These are phyloP conservation scores for Scartelaos histophorus DNA, from an alignment of 2,113 vertebrate genomes.

Conservation along the genomic window DNA sequence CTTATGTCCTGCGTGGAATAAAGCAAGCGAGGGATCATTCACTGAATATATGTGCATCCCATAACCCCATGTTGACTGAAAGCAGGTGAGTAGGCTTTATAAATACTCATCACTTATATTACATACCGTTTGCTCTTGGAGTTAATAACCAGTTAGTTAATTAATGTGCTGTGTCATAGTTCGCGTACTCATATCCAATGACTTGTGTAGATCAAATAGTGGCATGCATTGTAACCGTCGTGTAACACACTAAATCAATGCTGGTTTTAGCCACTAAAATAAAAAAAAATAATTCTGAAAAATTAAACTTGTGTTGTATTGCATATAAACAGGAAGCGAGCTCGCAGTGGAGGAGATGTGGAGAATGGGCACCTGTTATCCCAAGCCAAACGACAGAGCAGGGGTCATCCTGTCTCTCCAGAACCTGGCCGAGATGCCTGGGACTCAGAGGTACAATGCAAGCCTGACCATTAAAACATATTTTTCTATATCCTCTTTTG, in stretches of 20 bases:
- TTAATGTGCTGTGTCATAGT: not conserved
- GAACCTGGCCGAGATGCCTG: conserved; percentile 84
- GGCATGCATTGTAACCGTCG: not conserved
- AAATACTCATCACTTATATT: not conserved
- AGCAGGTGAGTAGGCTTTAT: conserved; percentile 67
- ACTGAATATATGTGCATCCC: conserved; percentile 21
- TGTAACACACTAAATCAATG: not conserved
- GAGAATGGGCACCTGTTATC: conserved; percentile 82
- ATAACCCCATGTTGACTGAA: conserved; percentile 78
- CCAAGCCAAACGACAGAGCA: conserved; percentile 84
- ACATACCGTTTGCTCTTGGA: not conserved
- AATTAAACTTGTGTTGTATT: not conserved
- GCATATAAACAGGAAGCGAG: conserved; percentile 83
- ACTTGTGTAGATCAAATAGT: not conserved
- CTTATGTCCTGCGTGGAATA: conserved; percentile 2
- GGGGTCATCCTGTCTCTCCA: conserved; percentile 77
- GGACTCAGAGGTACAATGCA: conserved; percentile 88
- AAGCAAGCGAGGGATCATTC: conserved; percentile 14
- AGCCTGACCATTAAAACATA: not conserved
- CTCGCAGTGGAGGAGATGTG: conserved; percentile 83
- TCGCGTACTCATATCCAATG: not conserved
- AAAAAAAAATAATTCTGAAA: not conserved
- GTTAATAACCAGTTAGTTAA: not conserved
- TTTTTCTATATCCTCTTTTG: not conserved
- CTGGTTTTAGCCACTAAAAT: not conserved